Evolutionary conservation across 1,140 invertebrate genomes (phyloP).

Genomic region (Cryptotermes secundus): DNA sequence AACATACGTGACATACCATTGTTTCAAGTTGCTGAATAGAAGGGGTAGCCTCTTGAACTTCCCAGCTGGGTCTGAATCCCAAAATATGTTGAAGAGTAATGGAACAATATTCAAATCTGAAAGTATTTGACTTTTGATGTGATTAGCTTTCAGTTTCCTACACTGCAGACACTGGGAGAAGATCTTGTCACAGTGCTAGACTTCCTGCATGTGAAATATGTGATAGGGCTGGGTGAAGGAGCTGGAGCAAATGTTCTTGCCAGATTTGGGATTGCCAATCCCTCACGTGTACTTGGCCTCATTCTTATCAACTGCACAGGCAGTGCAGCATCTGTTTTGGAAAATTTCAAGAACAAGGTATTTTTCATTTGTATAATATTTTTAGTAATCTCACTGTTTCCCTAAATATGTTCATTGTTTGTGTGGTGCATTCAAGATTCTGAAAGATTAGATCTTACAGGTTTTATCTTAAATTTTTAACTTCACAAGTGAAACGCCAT

Average conservation of each 20-base stretch:
- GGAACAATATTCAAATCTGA: too few relatives aligned
- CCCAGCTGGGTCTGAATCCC: too few relatives aligned
- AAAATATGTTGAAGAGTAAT: too few relatives aligned
- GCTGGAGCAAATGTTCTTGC: slow-evolving; percentile 87
- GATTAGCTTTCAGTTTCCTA: slow-evolving; percentile 75
- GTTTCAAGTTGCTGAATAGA: too few relatives aligned
- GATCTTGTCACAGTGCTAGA: slow-evolving; percentile 80
- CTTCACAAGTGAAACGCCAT: neutral
- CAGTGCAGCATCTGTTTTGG: slow-evolving; percentile 82
- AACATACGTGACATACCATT: too few relatives aligned
- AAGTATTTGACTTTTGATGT: slow-evolving; percentile 34
- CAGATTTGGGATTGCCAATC: slow-evolving; percentile 78
- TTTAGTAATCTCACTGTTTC: too few relatives aligned
- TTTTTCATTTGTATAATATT: neutral
- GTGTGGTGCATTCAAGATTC: too few relatives aligned
- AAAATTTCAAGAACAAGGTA: slow-evolving; percentile 83
- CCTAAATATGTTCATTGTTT: too few relatives aligned
- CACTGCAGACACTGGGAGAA: slow-evolving; percentile 79
- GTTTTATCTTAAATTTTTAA: neutral
- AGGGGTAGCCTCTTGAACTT: too few relatives aligned
- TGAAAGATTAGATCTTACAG: too few relatives aligned
- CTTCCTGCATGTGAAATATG: slow-evolving; percentile 74
- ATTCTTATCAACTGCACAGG: slow-evolving; percentile 86
- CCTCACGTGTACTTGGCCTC: slow-evolving; percentile 71
- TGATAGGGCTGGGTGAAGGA: slow-evolving; percentile 84